phyloP scores from a whole-genome alignment of 1,140 invertebrate species.

The Rhopalosiphum maidis region DNA sequence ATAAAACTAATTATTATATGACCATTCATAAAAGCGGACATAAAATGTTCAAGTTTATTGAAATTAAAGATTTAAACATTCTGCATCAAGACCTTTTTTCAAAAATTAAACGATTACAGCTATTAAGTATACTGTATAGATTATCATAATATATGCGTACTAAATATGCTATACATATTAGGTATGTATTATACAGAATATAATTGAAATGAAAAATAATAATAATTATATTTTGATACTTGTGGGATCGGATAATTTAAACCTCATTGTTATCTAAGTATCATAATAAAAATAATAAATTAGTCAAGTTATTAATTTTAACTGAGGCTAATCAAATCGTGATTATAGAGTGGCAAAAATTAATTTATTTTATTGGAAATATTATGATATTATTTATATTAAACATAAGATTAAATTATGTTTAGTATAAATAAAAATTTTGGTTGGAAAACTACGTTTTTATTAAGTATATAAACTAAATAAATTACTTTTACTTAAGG shows the following conservation, averaged over 20 bases:
- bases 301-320: neutral
- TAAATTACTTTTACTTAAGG: neutral
- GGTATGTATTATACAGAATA: neutral
- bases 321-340: neutral
- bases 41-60: neutral
- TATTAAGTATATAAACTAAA: neutral
- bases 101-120: neutral
- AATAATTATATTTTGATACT: neutral
- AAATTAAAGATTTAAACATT: neutral
- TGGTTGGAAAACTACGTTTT: neutral
- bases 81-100: neutral
- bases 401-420: neutral
- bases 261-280: neutral
- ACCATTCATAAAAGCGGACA: neutral
- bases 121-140: neutral
- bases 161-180: neutral
- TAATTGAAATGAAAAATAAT: neutral
- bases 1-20: neutral
- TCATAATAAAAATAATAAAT: neutral
- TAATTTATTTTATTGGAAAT: neutral
- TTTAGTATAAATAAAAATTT: neutral
- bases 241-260: neutral
- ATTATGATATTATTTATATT: neutral
- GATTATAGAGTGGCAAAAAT: slow-evolving; percentile 1
- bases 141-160: neutral